Evolutionary conservation across 2,888 invertebrate genomes (phyloP).

Genomic region (Aplocera efformata): DNA sequence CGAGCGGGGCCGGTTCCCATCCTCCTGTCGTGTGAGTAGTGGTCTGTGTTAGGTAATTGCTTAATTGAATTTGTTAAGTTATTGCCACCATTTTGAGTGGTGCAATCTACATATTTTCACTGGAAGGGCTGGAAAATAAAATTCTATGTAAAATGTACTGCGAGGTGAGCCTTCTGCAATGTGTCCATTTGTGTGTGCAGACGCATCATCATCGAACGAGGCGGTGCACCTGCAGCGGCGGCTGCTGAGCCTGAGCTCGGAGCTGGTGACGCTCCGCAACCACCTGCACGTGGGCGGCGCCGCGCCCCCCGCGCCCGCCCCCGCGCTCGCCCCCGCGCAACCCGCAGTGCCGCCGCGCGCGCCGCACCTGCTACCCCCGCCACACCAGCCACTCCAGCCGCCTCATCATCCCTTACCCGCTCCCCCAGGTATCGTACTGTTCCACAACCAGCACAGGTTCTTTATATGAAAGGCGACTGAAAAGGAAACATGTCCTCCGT

Average conservation of each 20-base stretch:
- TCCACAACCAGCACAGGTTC: too few species aligned
- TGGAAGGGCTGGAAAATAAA: too few species aligned
- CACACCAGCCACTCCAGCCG: constrained; percentile 33
- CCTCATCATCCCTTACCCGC: constrained; percentile 11
- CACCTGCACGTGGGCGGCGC: constrained; percentile 87
- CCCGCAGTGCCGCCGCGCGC: constrained; percentile 49
- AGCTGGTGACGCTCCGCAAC: constrained; percentile 94
- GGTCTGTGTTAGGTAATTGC: too few species aligned
- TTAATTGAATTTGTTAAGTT: too few species aligned
- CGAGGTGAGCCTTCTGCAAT: too few species aligned
- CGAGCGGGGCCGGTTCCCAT: too few species aligned
- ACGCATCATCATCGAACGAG: constrained; percentile 97
- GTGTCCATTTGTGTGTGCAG: constrained; percentile 72
- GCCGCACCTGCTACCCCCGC: constrained; percentile 52
- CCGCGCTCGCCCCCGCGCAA: constrained; percentile 47
- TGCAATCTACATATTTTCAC: too few species aligned
- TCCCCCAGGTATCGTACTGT: constrained; percentile 49
- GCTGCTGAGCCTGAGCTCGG: constrained; percentile 93
- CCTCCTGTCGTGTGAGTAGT: too few species aligned
- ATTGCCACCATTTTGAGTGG: too few species aligned
- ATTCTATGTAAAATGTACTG: too few species aligned
- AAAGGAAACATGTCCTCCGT: too few species aligned
- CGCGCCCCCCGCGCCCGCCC: constrained; percentile 30
- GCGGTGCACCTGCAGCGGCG: constrained; percentile 96
- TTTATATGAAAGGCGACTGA: too few species aligned